Base-by-base conservation (phyloP, 2,797 vertebrate genomes). In the Falco concolor region DNA sequence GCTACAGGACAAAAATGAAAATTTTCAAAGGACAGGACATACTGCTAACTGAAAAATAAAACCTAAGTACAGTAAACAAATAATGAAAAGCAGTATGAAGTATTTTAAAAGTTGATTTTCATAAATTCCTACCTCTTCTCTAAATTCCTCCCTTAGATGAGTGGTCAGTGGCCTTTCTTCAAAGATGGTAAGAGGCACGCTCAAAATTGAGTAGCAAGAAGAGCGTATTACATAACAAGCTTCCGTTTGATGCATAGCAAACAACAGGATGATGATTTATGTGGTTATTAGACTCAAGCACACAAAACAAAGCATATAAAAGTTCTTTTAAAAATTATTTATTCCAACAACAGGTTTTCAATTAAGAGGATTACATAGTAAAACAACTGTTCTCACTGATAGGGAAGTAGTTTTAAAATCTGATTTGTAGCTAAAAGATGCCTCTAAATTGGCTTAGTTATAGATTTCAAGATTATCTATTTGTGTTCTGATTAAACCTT, bases 381-480 rank as follows among this genome's bases (percentile, higher is more conserved):
- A 84, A 89, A 68, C 34, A 60, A 78, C n/a, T 67, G 28, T n/a
- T 89, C 25, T 91, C 44, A 75, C 21, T 85, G 2, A 0, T 6
- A 81, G 8, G 11, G 70, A 84, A 90, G 77, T 23, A 78, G 36
- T 63, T 91, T 81, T 27, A 9, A 80, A 80, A 81, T 53, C 42
- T 81, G 30, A 68, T 75, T 61, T 87, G 34, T 59, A 73, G 59
- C 61, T 40, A 91, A 81, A 59, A 69, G 34, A 83, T 54, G 59
- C n/a, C 70, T 73, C 52, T 81, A 54, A 94, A 95, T 61, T 91
- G 38, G 84, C 47, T 94, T 84, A 82, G 54, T 27, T 84, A 80
- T 59, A 92, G 69, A 92, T 93, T 63, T 65, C 79, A 96, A 93
- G 75, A 90, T 93, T 89, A 94, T 40, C 88, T 86, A 28, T 80